A percentile compares a stretch with the other conserved stretches of the same genome.
phyloP scores from a whole-genome alignment of 2,888 invertebrate species.

The Serripes groenlandicus region DNA sequence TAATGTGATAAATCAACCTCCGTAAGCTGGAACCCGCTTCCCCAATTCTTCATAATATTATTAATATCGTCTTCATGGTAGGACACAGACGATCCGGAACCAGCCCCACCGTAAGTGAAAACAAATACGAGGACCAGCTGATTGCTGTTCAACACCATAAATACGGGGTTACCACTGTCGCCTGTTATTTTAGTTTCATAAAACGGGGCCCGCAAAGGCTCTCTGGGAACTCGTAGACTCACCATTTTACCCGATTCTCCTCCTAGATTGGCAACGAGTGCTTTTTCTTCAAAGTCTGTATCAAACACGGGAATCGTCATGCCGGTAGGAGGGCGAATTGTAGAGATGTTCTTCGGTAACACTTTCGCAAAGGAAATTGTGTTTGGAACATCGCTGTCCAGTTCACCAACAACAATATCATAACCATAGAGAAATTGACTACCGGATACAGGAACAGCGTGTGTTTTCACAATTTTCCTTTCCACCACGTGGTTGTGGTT shows the following conservation, averaged over 20 bases:
- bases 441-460: conserved; percentile 44
- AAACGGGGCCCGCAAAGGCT: conserved; percentile 58
- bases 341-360: conserved; percentile 68
- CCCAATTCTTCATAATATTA: conserved; percentile 65
- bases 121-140: conserved; percentile 74
- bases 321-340: conserved; percentile 30
- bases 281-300: conserved; percentile 77
- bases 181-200: conserved; percentile 74
- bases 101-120: conserved; percentile 75
- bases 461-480: conserved; percentile 57
- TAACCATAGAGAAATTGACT: conserved; percentile 62
- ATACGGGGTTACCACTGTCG: conserved; percentile 77
- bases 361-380: conserved; percentile 72
- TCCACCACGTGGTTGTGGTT: conserved; percentile 73
- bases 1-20: conserved; percentile 66
- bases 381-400: conserved; percentile 73
- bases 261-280: conserved; percentile 70
- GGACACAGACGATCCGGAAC: conserved; percentile 71
- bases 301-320: conserved; percentile 67
- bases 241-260: conserved; percentile 61
- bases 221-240: conserved; percentile 42
- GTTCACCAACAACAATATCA: conserved; percentile 75
- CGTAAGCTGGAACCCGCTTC: conserved; percentile 69
- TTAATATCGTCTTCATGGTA: conserved; percentile 73
- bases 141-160: conserved; percentile 73